Evolutionary conservation across 30 jellyfish, hydroid and myxozoan species (phyloP).

Genomic region (Cassiopea xamachana): DNA sequence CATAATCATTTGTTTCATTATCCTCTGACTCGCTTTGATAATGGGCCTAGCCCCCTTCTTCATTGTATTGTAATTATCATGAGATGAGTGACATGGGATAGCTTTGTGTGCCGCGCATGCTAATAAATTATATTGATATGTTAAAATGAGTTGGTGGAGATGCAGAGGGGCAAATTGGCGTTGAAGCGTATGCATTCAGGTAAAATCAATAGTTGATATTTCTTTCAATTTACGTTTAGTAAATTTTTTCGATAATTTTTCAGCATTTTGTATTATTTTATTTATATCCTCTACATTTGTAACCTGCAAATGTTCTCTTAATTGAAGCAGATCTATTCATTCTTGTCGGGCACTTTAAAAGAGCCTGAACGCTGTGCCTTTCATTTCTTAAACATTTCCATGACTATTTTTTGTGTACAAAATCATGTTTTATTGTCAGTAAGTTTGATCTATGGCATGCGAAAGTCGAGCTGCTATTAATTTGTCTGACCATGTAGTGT

Average conservation of each 20-base stretch:
- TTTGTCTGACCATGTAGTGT: neutral
- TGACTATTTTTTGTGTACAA: no score
- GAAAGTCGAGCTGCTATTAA: neutral
- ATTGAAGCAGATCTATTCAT: no score
- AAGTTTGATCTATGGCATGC: no score
- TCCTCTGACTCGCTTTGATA: neutral
- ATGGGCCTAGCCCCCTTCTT: conserved; percentile 37
- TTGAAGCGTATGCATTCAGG: conserved; percentile 68
- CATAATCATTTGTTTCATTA: neutral
- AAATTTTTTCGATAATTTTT: no score
- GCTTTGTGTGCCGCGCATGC: neutral
- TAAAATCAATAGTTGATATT: neutral
- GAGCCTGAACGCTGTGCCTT: no score
- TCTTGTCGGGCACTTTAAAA: no score
- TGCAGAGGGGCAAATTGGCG: conserved; percentile 19
- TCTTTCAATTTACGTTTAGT: neutral
- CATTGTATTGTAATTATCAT: neutral
- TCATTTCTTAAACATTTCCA: no score
- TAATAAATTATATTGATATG: neutral
- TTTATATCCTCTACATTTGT: no score
- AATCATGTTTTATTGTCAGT: no score
- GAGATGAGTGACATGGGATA: neutral
- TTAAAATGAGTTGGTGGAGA: conserved; percentile 31
- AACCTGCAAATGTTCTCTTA: no score
- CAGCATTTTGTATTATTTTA: no score